A percentile compares a stretch with the other conserved stretches of the same genome.
Conservation (phyloP, 2,113 vertebrate species). For the Xenotilapia leptura region DNA sequence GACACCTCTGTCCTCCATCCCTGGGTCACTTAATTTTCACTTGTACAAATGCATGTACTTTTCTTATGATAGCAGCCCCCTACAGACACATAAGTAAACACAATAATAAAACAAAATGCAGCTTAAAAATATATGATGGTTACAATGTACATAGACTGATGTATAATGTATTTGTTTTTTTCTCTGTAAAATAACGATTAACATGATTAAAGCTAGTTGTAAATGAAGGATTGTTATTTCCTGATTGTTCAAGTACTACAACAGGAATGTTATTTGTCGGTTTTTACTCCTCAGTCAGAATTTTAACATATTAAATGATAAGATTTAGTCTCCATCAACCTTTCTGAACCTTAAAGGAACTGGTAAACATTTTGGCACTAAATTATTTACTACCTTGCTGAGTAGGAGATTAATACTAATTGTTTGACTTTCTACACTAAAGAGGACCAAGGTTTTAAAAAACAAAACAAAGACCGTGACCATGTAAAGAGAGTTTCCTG, state of each 20-base stretch:
- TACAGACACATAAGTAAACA: conserved; percentile 42
- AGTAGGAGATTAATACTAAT: neutral
- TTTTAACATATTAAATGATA: neutral
- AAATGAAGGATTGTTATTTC: conserved; percentile 31
- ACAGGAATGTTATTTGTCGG: neutral
- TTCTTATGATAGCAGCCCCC: conserved; percentile 61
- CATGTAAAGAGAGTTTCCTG: neutral
- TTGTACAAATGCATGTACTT: conserved; percentile 53
- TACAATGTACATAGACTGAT: conserved; percentile 52
- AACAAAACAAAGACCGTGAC: neutral
- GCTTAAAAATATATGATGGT: conserved; percentile 58
- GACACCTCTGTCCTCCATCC: conserved; percentile 34
- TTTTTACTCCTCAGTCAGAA: neutral
- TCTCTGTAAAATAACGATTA: conserved; percentile 39
- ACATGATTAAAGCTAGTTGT: conserved; percentile 44
- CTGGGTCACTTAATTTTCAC: conserved; percentile 45
- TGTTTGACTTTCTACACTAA: neutral
- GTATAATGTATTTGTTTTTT: conserved; percentile 34
- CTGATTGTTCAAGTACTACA: conserved; percentile 42
- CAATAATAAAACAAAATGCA: conserved; percentile 36
- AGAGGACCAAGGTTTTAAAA: neutral
- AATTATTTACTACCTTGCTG: neutral
- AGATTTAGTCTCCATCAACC: neutral
- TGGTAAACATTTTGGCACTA: neutral
- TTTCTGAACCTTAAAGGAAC: neutral